Evolutionary conservation across 1,140 invertebrate species (phyloP).

Genomic region (Drosophila bipectinata): DNA sequence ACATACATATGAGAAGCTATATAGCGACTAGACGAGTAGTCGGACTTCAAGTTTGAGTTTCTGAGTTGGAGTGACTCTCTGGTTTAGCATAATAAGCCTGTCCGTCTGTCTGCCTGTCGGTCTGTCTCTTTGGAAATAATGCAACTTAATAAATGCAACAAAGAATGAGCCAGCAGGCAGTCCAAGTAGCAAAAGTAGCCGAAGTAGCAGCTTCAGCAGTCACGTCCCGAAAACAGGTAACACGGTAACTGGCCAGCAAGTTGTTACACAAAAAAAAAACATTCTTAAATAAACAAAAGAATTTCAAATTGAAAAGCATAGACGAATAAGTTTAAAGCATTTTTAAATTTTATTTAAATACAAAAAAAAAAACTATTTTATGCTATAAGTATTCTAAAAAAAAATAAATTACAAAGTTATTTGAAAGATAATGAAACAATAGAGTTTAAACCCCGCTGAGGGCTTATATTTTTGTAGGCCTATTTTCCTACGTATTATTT

Average conservation of each 20-base stretch:
- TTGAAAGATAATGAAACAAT: no score
- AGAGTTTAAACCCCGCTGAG: no score
- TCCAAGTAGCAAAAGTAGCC: conserved; percentile 16
- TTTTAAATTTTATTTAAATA: no score
- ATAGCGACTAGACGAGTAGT: conserved; percentile 8
- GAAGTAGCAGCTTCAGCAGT: conserved; percentile 23
- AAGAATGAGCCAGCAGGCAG: conserved; percentile 49
- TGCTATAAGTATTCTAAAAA: no score
- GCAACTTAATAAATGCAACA: conserved; percentile 79
- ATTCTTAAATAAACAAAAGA: neutral
- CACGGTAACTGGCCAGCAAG: conserved; percentile 7
- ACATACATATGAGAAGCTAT: neutral
- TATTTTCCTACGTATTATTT: no score
- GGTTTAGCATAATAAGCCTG: conserved; percentile 67
- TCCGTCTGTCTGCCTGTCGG: conserved; percentile 15
- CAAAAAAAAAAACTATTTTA: no score
- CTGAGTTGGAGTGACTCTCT: conserved; percentile 13
- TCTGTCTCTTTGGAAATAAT: conserved; percentile 62
- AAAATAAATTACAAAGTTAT: no score
- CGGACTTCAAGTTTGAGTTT: conserved; percentile 10
- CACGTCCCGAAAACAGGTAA: conserved; percentile 47
- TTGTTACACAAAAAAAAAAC: neutral
- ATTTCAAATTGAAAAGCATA: no score
- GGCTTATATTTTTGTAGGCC: no score
- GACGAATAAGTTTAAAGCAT: no score